These are phyloP conservation scores for Eupelmus urozonus DNA, from an alignment of 2,888 invertebrate species.

Conservation along the genomic window DNA sequence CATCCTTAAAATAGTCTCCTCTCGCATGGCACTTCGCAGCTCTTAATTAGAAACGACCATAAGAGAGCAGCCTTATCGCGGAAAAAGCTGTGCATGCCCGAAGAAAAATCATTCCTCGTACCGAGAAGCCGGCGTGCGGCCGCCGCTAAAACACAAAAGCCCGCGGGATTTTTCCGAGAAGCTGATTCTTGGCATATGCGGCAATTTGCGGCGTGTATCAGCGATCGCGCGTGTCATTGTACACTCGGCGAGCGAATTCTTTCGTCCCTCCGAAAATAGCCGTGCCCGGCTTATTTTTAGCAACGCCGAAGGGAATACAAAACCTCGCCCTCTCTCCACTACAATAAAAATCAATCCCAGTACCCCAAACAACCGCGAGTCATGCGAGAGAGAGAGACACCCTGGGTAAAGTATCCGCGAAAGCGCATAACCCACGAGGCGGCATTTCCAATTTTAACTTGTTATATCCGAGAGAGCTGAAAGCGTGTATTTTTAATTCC, in stretches of 20 bases:
- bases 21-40: too few relatives aligned
- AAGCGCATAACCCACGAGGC: too few relatives aligned
- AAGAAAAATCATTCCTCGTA: background rate
- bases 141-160: conserved; percentile 2
- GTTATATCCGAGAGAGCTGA: background rate
- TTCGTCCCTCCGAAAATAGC: background rate
- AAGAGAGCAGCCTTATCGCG: background rate
- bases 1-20: too few relatives aligned
- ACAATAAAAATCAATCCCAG: too few relatives aligned
- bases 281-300: conserved; percentile 1
- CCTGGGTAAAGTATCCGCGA: too few relatives aligned
- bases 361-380: too few relatives aligned
- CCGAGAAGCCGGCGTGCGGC: background rate
- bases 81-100: too few relatives aligned
- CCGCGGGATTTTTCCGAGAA: conserved; percentile 6
- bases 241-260: background rate
- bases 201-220: background rate
- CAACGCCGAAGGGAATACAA: too few relatives aligned
- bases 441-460: too few relatives aligned
- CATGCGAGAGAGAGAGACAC: too few relatives aligned
- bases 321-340: too few relatives aligned
- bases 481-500: conserved; percentile 67
- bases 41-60: background rate
- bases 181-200: conserved; percentile 4
- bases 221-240: conserved; percentile 1